phyloP scores from a whole-genome alignment of 2,113 vertebrate species.

The Pteropus alecto region DNA sequence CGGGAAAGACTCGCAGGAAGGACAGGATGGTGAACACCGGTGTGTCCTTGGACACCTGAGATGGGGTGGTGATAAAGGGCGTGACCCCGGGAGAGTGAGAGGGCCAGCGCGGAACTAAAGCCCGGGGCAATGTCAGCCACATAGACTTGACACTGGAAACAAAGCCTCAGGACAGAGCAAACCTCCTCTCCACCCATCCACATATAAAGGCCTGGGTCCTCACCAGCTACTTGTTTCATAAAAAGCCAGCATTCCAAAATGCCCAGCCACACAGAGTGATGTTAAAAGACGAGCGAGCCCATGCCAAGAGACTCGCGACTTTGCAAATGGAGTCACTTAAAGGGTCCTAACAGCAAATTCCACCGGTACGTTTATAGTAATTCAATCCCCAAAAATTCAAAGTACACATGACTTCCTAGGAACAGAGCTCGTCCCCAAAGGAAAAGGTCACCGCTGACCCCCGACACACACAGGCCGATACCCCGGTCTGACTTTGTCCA shows the following conservation, averaged over 20 bases:
- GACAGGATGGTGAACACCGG: background rate
- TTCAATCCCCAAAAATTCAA: background rate
- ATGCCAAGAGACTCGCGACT: background rate
- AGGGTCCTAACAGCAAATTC: background rate
- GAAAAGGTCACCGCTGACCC: background rate
- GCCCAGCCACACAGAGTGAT: background rate
- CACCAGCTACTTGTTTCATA: background rate
- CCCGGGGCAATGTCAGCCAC: background rate
- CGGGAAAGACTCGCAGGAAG: background rate
- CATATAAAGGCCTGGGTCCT: background rate
- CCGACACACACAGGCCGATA: rapidly evolving
- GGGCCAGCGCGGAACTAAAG: background rate
- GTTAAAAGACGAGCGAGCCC: background rate
- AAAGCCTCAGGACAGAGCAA: background rate
- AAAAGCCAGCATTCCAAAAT: background rate
- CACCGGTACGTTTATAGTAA: background rate
- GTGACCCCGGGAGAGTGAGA: background rate
- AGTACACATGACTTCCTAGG: background rate
- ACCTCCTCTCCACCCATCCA: background rate
- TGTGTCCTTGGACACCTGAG: background rate
- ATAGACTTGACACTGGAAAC: background rate
- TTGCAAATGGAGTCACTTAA: background rate
- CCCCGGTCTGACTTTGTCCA: background rate
- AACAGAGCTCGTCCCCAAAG: background rate
- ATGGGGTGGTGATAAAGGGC: background rate